These are phyloP conservation scores for Daktulosphaira vitifoliae DNA, from an alignment of 1,140 invertebrate species.

Conservation along the genomic window DNA sequence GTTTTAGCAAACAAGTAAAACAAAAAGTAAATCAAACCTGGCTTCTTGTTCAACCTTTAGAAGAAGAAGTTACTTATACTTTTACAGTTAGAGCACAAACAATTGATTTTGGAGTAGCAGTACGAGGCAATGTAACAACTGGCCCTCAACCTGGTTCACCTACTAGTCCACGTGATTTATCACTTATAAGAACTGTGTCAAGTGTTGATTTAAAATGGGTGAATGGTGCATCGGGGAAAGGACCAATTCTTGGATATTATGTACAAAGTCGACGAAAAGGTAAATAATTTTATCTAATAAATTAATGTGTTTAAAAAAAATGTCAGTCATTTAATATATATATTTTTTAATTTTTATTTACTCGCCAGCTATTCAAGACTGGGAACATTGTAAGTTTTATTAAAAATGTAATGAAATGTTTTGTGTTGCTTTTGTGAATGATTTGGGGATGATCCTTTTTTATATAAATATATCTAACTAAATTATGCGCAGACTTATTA, in stretches of 20 bases:
- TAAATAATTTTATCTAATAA: slow-evolving; percentile 42
- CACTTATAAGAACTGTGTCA: slow-evolving; percentile 66
- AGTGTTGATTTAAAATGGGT: slow-evolving; percentile 79
- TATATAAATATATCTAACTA: slow-evolving; percentile 8
- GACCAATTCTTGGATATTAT: slow-evolving; percentile 82
- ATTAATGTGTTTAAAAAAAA: neutral
- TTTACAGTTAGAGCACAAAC: slow-evolving; percentile 87
- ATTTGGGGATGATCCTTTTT: slow-evolving; percentile 7
- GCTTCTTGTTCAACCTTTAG: slow-evolving; percentile 71
- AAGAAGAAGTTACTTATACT: slow-evolving; percentile 84
- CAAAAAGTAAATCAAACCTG: slow-evolving; percentile 77
- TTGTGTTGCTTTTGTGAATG: slow-evolving; percentile 25
- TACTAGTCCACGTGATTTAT: slow-evolving; percentile 60
- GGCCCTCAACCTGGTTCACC: slow-evolving; percentile 91
- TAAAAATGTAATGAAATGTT: slow-evolving; percentile 8
- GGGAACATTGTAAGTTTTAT: slow-evolving; percentile 61
- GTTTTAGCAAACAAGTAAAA: slow-evolving; percentile 86
- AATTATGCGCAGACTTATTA: neutral
- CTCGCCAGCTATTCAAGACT: slow-evolving; percentile 56
- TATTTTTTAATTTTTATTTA: slow-evolving; percentile 44
- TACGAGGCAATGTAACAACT: slow-evolving; percentile 76
- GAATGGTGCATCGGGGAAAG: slow-evolving; percentile 74
- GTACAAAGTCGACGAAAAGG: slow-evolving; percentile 83
- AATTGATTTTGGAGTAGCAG: slow-evolving; percentile 67
- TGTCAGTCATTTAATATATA: slow-evolving; percentile 17